Evolutionary conservation across 2,888 invertebrate genomes (phyloP).

Genomic region (Penaeus monodon): DNA sequence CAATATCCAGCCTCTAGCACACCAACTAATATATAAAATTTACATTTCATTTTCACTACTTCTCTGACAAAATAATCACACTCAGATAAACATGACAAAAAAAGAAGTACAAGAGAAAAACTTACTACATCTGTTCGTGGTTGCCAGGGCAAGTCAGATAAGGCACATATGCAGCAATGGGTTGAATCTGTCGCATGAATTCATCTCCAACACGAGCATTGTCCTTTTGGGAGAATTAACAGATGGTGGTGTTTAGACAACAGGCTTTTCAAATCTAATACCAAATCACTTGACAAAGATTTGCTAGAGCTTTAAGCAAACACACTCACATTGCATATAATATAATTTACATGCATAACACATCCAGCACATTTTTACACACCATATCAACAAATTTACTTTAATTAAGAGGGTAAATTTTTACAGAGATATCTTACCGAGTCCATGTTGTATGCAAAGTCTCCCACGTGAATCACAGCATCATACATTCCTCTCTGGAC

Average conservation of each 20-base stretch:
- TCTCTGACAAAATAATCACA: no score
- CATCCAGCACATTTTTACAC: no score
- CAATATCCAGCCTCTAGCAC: no score
- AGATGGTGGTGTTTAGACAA: neutral
- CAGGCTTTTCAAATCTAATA: no score
- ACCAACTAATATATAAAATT: no score
- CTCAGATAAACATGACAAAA: neutral
- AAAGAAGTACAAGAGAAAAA: constrained; percentile 12
- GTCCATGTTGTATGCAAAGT: constrained; percentile 96
- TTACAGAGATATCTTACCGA: constrained; percentile 70
- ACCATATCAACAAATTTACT: no score
- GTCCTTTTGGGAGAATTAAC: constrained; percentile 70
- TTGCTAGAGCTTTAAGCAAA: no score
- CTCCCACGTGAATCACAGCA: constrained; percentile 90
- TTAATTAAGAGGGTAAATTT: no score
- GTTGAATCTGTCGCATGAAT: constrained; percentile 92
- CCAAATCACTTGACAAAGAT: no score
- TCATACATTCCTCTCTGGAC: constrained; percentile 85
- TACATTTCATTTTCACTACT: no score
- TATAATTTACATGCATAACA: no score
- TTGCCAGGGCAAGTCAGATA: constrained; percentile 76
- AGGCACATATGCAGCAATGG: constrained; percentile 88
- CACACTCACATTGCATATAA: no score
- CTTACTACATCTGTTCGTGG: constrained; percentile 70
- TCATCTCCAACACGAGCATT: constrained; percentile 88